Base-by-base conservation (phyloP, 1,140 invertebrate species). In the Zaprionus davidi region DNA sequence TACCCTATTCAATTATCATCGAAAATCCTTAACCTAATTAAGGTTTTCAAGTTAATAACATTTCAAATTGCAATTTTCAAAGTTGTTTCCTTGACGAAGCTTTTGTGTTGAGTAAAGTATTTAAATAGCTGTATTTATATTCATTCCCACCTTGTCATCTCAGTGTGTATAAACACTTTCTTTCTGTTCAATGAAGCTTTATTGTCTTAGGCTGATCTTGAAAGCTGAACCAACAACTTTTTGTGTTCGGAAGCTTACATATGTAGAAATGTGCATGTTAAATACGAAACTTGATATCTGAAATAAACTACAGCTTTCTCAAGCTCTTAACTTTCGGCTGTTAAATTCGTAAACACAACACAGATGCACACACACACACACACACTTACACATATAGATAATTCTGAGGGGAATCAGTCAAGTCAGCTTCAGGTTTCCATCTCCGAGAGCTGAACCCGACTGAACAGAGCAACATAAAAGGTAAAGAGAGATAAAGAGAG, bases 341-440 rank as follows among this genome's bases (percentile, higher is more conserved):
- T 22, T 51, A 15, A 41, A 41, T 41, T 15, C 34, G 17, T n/a
- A 66, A 34, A 56, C 51, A 38, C 53, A 41, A 9, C 9, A 57
- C 36, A 26, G 20, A 26, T 28, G 31, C 13, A 15, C 46, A 41
- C 11, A 34, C 34, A 26, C 28, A 53, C 46, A 36, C 34, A 36
- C 13, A 57, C 24, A 57, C 36, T 15, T 15, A 53, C 2, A n/a
- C 15, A 56, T 3, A 24, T 12, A 28, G 28, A 56, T 49, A 6
- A 62, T 74, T 75, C 72, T 71, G 24, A 64, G 64, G 34, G 20
- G 38, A 41, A 70, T 46, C 71, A 70, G 34, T 49, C 68, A 51
- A 74, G 65, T 22, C 44, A 49, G 38, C 71, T 31, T 69, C 66
- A 55, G 58, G 49, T 74, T 63, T 70, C 38, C 71, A 70, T 36